Evolutionary conservation across 2,888 invertebrate genomes (phyloP).

Genomic region (Drosophila eohydei): DNA sequence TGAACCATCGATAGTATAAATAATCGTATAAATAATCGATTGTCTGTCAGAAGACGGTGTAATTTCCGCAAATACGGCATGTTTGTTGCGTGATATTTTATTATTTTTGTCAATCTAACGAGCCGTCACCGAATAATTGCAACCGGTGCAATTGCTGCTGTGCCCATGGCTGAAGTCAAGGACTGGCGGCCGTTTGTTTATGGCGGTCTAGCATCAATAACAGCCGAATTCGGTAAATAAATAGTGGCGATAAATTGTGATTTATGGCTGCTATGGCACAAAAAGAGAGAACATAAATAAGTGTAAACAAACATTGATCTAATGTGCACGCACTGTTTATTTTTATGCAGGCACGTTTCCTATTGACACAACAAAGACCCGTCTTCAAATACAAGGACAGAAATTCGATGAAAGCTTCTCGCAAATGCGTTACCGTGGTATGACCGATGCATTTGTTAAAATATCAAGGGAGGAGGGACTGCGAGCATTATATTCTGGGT

Average conservation of each 20-base stretch:
- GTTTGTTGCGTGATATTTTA: constrained; percentile 58
- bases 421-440: constrained; percentile 92
- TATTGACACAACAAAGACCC: constrained; percentile 97
- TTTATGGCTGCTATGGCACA: background rate
- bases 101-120: constrained; percentile 13
- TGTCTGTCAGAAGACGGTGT: constrained; percentile 1
- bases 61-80: constrained; percentile 51
- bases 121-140: constrained; percentile 16
- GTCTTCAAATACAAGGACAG: constrained; percentile 97
- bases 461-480: constrained; percentile 95
- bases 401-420: constrained; percentile 91
- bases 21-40: constrained; percentile 13
- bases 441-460: constrained; percentile 95
- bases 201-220: constrained; percentile 96
- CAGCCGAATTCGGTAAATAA: constrained; percentile 94
- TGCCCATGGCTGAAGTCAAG: constrained; percentile 65
- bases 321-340: constrained; percentile 24
- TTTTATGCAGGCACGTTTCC: constrained; percentile 93
- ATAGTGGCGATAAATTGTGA: too few species aligned
- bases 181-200: constrained; percentile 98
- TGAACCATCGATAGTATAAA: constrained; percentile 27
- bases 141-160: constrained; percentile 49
- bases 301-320: constrained; percentile 64
- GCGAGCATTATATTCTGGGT: constrained; percentile 94
- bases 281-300: constrained; percentile 25